Percentiles rank a stretch among this genome's conserved stretches.
These are phyloP conservation scores for Micronycteris hirsuta DNA, from an alignment of 2,113 vertebrate species.

Conservation along the genomic window DNA sequence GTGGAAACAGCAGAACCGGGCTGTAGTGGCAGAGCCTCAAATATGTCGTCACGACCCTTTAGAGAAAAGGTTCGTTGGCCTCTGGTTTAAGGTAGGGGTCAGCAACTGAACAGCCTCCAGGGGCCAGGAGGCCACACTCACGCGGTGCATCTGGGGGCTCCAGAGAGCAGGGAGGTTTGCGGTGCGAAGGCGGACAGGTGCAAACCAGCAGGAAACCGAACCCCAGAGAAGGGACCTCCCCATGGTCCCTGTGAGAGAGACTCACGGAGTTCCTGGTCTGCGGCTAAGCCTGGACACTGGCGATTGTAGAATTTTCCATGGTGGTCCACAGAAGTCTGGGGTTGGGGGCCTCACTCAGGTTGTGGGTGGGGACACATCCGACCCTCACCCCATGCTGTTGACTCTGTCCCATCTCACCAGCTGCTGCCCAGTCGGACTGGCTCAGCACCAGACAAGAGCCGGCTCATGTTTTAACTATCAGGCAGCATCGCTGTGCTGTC, in stretches of 20 bases:
- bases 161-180: background rate
- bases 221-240: background rate
- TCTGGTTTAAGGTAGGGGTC: background rate
- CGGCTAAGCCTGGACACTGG: background rate
- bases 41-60: background rate
- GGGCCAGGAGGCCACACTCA: background rate
- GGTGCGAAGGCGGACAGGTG: background rate
- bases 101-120: background rate
- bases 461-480: background rate
- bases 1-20: background rate
- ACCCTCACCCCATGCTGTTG: background rate
- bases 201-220: background rate
- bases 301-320: background rate
- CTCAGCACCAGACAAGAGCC: no score
- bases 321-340: background rate
- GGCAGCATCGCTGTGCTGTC: background rate
- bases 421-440: fast-evolving
- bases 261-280: background rate
- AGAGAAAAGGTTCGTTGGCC: background rate
- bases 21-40: background rate
- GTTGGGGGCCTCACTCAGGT: background rate
- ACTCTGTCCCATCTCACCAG: background rate
- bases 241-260: background rate
- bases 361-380: background rate
- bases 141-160: background rate